Percentiles rank a stretch among this genome's conserved stretches.
Evolutionary conservation across 2,113 vertebrate species (phyloP).

Genomic region (Pitta sordida): DNA sequence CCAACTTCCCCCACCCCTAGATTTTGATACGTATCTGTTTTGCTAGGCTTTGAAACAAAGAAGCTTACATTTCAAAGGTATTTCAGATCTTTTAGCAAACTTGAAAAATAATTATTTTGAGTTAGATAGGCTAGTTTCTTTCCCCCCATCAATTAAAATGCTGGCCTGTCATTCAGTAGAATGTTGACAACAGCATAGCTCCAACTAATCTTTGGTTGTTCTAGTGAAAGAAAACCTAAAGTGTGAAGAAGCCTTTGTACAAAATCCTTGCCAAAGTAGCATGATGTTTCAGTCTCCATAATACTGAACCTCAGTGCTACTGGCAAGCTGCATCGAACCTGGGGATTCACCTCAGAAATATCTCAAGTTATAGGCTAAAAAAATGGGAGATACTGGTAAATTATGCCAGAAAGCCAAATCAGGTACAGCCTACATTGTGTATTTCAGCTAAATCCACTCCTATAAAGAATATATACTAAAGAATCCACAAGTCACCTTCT

Average conservation of each 20-base stretch:
- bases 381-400: background rate
- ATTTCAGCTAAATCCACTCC: background rate
- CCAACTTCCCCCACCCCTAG: background rate
- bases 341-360: background rate
- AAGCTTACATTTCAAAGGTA: background rate
- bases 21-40: background rate
- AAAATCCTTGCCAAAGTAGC: background rate
- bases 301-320: background rate
- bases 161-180: background rate
- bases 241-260: background rate
- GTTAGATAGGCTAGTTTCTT: background rate
- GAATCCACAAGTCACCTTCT: background rate
- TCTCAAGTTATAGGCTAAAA: background rate
- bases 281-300: background rate
- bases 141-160: background rate
- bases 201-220: background rate
- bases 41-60: background rate
- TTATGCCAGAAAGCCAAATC: background rate
- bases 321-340: background rate
- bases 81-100: background rate
- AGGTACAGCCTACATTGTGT: background rate
- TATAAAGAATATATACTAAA: background rate
- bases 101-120: background rate
- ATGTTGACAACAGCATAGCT: background rate
- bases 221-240: background rate